Evolutionary conservation across 2,888 invertebrate genomes (phyloP), one percentile per base, ranked within the genome.

Genomic region (Philereme transversata): DNA sequence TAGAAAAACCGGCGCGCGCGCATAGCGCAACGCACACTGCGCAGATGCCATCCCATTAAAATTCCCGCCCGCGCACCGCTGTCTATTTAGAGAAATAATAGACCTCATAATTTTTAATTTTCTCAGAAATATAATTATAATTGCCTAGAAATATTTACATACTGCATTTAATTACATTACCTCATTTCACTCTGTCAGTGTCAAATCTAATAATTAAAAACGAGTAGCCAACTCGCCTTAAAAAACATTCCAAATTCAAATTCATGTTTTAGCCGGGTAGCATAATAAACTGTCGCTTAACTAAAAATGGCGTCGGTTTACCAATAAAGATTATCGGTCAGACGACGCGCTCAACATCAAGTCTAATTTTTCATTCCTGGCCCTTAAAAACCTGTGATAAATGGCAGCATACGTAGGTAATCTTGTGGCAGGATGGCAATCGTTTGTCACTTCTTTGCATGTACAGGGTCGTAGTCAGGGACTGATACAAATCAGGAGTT

Each of bases 51-150:
- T 73, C 77, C 84, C 79, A 90, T 90, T 90, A 89, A 90, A 78
- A 90, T 90, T 85, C 86, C 76, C 83, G 82, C 88, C 83, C 81
- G 88, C 83, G 84, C 82, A 81, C 77, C 77, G 65, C 76, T 76
- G 81, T 83, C 87, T 89, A 89, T 90, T 90, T 88, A 87, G 81
- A 88, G 84, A 82, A 79, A 79, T 83, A 82, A 83, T 83, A 83
- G 83, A 76, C 72, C 77, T 78, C 77, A 79, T 85, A 81, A 55
- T 61, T 55, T 60, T 70, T 65, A 62, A 54, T 66, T 51, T 52
- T 9, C 46, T 22, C 22, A 34, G 41, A 52, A 45, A 34, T 4
- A 41, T 46, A 57, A 53, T 57, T 41, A 8, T 38, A 34, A 44
- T 43, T 44, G 46, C 35, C 41, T 56, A 7, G 8, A 40, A 40